A percentile compares a stretch with the other conserved stretches of the same genome.
phyloP scores from a whole-genome alignment of 1,140 invertebrate species.

The Copidosoma floridanum region DNA sequence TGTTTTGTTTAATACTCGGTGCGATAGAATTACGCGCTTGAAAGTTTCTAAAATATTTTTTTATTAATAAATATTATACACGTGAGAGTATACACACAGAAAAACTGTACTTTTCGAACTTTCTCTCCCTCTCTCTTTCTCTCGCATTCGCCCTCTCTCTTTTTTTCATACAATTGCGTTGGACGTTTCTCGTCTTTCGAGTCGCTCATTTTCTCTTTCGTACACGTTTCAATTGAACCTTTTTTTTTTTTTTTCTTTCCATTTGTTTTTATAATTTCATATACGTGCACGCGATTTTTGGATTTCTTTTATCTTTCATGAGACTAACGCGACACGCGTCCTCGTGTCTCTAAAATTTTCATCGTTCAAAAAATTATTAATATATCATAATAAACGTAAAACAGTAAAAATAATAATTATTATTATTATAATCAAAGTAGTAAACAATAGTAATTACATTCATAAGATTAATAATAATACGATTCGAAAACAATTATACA shows the following conservation, averaged over 20 bases:
- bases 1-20: constrained; percentile 3
- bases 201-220: constrained; percentile 7
- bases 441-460: constrained; percentile 1
- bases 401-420: background rate
- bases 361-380: background rate
- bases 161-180: background rate
- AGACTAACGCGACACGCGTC: too few relatives aligned
- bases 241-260: background rate
- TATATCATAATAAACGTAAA: background rate
- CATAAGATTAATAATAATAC: constrained; percentile 16
- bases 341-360: background rate
- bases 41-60: constrained; percentile 1
- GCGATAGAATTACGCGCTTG: constrained; percentile 15
- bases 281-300: too few relatives aligned
- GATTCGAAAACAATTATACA: constrained; percentile 20
- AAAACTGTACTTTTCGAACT: background rate
- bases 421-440: background rate
- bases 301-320: too few relatives aligned
- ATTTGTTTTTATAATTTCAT: too few relatives aligned
- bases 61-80: constrained; percentile 8
- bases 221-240: background rate
- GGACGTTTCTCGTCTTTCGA: constrained; percentile 11
- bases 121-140: background rate
- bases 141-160: background rate
- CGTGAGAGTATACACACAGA: constrained; percentile 14